A percentile compares a stretch with the other conserved stretches of the same genome.
Conservation (phyloP, 2,797 vertebrate genomes). For the Scyliorhinus canicula region DNA sequence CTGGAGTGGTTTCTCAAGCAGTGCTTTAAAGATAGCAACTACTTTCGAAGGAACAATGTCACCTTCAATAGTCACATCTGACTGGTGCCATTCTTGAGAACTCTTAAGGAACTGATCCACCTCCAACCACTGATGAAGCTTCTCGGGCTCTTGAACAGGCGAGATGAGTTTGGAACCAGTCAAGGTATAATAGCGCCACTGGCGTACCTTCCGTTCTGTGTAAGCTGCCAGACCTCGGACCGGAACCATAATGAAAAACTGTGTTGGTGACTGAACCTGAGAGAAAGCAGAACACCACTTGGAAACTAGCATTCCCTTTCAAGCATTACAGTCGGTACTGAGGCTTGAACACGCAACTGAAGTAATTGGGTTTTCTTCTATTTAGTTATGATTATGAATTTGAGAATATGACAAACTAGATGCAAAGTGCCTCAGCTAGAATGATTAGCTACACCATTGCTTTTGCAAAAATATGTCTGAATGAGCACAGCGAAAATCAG, state of each 20-base stretch:
- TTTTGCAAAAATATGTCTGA: not conserved
- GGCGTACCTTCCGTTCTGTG: slow-evolving; percentile 53
- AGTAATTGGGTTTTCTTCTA: not conserved
- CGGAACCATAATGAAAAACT: slow-evolving; percentile 65
- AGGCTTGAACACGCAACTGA: not conserved
- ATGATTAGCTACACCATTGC: not conserved
- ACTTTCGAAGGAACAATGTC: slow-evolving; percentile 72
- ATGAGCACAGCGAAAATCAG: not conserved
- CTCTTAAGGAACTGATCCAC: slow-evolving; percentile 66
- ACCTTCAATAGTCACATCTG: slow-evolving; percentile 62
- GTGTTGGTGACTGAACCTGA: slow-evolving; percentile 52
- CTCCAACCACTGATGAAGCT: slow-evolving; percentile 70
- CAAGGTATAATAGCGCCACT: slow-evolving; percentile 67
- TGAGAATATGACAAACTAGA: not conserved
- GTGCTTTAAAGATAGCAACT: slow-evolving; percentile 62
- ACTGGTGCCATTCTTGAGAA: slow-evolving; percentile 67
- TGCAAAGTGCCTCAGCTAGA: not conserved
- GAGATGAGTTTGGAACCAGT: slow-evolving; percentile 61
- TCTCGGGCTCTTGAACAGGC: slow-evolving; percentile 66
- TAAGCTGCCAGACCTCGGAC: slow-evolving; percentile 65
- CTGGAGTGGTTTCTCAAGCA: slow-evolving; percentile 62
- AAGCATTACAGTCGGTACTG: not conserved
- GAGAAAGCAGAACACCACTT: slow-evolving; percentile 22
- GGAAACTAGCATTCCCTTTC: slow-evolving; percentile 20
- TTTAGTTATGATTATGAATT: not conserved